Percentiles rank a stretch among this genome's conserved stretches.
These are phyloP conservation scores for Microchirus variegatus DNA, from an alignment of 2,797 vertebrate species.

Conservation along the genomic window DNA sequence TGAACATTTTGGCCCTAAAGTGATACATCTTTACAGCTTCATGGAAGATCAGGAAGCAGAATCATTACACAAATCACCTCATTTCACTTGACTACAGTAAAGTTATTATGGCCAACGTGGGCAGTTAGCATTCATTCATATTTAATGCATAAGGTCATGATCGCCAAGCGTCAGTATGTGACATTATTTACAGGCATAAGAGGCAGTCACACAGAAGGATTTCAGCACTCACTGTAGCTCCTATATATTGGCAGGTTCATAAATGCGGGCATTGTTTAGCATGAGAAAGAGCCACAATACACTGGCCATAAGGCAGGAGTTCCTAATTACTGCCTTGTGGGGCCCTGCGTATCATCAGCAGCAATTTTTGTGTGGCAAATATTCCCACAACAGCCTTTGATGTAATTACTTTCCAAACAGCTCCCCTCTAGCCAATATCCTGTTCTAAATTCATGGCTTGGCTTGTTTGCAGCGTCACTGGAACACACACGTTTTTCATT, in stretches of 20 bases:
- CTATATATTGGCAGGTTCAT: constrained; percentile 53
- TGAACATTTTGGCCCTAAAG: too few species aligned
- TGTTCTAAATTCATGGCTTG: constrained; percentile 75
- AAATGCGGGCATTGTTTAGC: constrained; percentile 71
- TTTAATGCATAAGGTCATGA: not conserved
- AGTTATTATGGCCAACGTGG: not conserved
- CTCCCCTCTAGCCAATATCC: constrained; percentile 78
- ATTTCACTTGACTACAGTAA: not conserved
- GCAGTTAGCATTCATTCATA: not conserved
- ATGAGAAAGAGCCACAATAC: constrained; percentile 63
- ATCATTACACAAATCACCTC: constrained; percentile 13
- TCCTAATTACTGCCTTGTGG: constrained; percentile 76
- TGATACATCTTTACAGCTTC: too few species aligned
- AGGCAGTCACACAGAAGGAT: constrained; percentile 26
- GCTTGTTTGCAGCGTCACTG: constrained; percentile 72
- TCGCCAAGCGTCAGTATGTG: constrained; percentile 2
- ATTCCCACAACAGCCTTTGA: constrained; percentile 81
- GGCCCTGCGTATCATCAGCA: constrained; percentile 75
- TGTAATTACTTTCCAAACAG: constrained; percentile 85
- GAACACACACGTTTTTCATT: constrained; percentile 68
- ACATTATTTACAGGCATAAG: not conserved
- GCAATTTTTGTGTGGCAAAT: constrained; percentile 79
- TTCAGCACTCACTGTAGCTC: constrained; percentile 18
- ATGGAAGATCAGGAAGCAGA: not conserved
- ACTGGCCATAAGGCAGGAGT: constrained; percentile 67